Evolutionary conservation across 2,888 invertebrate species (phyloP).

Genomic region (Polylopha cassiicola): DNA sequence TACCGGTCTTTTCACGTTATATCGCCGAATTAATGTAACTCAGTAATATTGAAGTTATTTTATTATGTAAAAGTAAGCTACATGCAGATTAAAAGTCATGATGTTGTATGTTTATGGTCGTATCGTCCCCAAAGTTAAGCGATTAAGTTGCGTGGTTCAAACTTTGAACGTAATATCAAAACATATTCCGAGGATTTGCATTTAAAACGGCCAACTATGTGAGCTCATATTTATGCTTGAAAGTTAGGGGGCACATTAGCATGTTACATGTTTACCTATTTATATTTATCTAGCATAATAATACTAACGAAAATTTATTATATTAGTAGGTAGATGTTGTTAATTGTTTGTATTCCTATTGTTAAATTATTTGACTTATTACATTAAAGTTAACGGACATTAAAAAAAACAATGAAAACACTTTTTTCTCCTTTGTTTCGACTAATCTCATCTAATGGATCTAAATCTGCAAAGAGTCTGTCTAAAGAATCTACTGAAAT

Average conservation of each 20-base stretch:
- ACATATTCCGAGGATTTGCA: slow-evolving; percentile 14
- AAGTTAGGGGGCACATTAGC: slow-evolving; percentile 5
- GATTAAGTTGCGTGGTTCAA: slow-evolving; percentile 16
- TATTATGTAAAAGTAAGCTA: slow-evolving; percentile 7
- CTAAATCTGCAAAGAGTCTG: too few relatives aligned
- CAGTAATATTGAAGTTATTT: slow-evolving; percentile 6
- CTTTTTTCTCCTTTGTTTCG: too few relatives aligned
- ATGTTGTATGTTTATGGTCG: slow-evolving; percentile 11
- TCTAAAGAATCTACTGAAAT: too few relatives aligned
- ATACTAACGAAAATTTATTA: too few relatives aligned
- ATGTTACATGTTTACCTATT: too few relatives aligned
- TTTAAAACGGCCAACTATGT: slow-evolving; percentile 11
- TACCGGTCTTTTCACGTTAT: slow-evolving; percentile 1
- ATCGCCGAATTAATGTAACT: neutral
- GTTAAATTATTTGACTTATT: too few relatives aligned
- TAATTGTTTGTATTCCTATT: too few relatives aligned
- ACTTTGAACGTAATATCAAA: slow-evolving; percentile 20
- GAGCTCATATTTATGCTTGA: slow-evolving; percentile 5
- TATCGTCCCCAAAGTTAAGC: slow-evolving; percentile 18
- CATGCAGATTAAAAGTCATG: slow-evolving; percentile 12
- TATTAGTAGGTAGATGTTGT: too few relatives aligned
- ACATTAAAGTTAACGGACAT: too few relatives aligned
- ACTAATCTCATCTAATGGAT: too few relatives aligned
- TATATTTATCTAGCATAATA: too few relatives aligned
- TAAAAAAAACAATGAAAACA: too few relatives aligned